Percentiles rank a stretch among this genome's conserved stretches.
These are phyloP conservation scores for Micronisus gabar DNA, from an alignment of 2,113 vertebrate species.

Conservation along the genomic window DNA sequence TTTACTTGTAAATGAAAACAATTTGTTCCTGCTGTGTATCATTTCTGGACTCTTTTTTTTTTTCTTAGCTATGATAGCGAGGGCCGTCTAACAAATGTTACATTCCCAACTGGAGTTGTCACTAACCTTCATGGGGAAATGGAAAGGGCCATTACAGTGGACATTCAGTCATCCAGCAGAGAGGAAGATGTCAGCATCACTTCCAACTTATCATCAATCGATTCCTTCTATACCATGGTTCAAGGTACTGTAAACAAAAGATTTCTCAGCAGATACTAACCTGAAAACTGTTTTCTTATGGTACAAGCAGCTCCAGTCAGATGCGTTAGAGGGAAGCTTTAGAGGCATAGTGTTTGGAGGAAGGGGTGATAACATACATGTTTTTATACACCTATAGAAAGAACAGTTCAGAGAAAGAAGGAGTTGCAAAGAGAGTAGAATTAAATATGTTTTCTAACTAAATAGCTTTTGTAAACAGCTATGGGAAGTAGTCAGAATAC, in stretches of 20 bases:
- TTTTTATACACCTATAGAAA: background rate
- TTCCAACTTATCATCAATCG: conserved; percentile 90
- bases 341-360: background rate
- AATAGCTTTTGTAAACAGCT: background rate
- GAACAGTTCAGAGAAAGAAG: background rate
- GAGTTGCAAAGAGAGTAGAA: background rate
- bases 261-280: background rate
- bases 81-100: conserved; percentile 94
- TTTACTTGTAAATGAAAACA: conserved; percentile 26
- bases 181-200: conserved; percentile 95
- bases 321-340: background rate
- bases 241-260: conserved; percentile 81
- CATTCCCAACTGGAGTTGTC: conserved; percentile 94
- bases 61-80: conserved; percentile 90
- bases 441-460: background rate
- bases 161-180: conserved; percentile 88
- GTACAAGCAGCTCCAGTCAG: background rate
- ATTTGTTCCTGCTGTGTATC: conserved; percentile 20
- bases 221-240: conserved; percentile 92
- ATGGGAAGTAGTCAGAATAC: background rate
- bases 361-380: background rate
- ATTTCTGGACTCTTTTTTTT: background rate
- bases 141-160: conserved; percentile 88
- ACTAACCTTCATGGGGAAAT: conserved; percentile 92
- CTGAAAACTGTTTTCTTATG: background rate